These are phyloP conservation scores for Dendrocincla tyrannina DNA, from an alignment of 2,797 vertebrate genomes.

Conservation along the genomic window DNA sequence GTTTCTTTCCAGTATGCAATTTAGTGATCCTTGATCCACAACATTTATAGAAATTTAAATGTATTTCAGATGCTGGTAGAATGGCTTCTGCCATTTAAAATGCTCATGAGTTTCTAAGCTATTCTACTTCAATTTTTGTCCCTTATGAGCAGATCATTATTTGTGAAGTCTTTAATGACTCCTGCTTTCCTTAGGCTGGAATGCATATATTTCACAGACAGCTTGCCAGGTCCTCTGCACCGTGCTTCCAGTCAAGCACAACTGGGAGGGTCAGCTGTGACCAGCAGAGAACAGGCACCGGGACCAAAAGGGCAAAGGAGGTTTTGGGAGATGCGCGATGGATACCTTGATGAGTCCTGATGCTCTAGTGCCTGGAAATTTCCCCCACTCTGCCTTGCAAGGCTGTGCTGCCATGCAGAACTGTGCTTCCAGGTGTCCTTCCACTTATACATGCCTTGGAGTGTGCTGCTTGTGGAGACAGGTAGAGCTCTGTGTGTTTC, in stretches of 20 bases:
- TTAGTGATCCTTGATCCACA: neutral
- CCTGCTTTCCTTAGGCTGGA: neutral
- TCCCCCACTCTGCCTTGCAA: neutral
- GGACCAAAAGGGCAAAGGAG: neutral
- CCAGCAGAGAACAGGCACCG: neutral
- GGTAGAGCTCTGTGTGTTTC: neutral
- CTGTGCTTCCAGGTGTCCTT: neutral
- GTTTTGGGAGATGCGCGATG: accelerated
- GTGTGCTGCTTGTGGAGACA: neutral
- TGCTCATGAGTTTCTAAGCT: neutral
- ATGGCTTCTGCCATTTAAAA: neutral
- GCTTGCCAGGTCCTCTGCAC: neutral
- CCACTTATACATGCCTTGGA: neutral
- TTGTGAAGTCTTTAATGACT: neutral
- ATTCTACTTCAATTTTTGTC: neutral
- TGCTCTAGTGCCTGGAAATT: neutral
- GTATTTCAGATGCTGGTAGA: neutral
- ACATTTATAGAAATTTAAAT: neutral
- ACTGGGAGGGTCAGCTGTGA: neutral
- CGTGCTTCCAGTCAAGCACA: neutral
- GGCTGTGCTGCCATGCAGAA: neutral
- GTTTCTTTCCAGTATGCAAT: neutral
- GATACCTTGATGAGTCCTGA: neutral
- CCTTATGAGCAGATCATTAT: neutral
- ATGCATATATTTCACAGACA: neutral